Percentiles rank a stretch among this genome's conserved stretches.
Conservation (phyloP, 2,113 vertebrate genomes). For the Tylochromis polylepis region DNA sequence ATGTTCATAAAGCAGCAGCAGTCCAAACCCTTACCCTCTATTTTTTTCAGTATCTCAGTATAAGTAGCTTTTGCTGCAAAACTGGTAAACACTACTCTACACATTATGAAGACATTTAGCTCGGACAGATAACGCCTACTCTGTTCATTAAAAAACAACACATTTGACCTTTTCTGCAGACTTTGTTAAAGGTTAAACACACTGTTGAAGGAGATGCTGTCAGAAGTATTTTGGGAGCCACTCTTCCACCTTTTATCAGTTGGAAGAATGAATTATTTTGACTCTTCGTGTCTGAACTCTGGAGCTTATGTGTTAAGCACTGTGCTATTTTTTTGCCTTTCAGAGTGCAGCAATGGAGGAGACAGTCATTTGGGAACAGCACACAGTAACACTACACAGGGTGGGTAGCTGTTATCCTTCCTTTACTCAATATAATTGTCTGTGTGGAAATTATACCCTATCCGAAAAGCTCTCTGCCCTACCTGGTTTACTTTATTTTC, state of each 20-base stretch:
- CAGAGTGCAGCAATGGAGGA: slow-evolving; percentile 99
- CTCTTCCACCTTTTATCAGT: not conserved
- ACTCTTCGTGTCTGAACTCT: not conserved
- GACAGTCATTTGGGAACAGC: slow-evolving; percentile 99
- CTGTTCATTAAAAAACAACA: not conserved
- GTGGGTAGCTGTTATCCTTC: slow-evolving; percentile 72
- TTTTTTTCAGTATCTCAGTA: not conserved
- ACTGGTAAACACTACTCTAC: not conserved
- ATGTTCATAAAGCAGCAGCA: not conserved
- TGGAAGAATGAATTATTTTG: not conserved
- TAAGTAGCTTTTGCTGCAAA: not conserved
- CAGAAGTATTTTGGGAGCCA: not conserved
- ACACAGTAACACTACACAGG: slow-evolving; percentile 99
- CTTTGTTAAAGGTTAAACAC: not conserved
- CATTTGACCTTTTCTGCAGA: not conserved
- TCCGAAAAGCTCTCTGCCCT: not conserved
- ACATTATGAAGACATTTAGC: not conserved
- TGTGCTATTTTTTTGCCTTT: slow-evolving; percentile 13
- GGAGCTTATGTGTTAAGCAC: not conserved
- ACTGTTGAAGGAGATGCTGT: not conserved
- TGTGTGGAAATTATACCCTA: slow-evolving; percentile 1
- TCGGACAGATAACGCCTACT: not conserved
- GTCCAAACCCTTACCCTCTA: not conserved
- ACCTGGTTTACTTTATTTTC: not conserved
- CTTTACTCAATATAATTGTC: slow-evolving; percentile 20